A percentile compares a stretch with the other conserved stretches of the same genome.
These are phyloP conservation scores for Rhopilema esculentum DNA, from an alignment of 30 jellyfish, hydroid and myxozoan species.

Conservation along the genomic window DNA sequence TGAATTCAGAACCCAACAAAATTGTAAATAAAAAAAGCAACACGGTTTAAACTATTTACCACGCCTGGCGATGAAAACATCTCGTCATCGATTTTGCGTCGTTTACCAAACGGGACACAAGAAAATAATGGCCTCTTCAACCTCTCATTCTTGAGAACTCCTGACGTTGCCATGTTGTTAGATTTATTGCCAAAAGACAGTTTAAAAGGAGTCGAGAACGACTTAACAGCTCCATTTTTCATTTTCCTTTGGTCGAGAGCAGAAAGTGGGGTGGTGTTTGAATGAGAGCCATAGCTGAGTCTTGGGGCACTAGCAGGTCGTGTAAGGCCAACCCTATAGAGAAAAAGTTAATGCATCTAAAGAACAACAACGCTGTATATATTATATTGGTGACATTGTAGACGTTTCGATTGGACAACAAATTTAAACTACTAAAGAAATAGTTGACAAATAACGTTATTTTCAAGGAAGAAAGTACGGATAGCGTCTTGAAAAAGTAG, in stretches of 20 bases:
- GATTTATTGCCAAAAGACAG: not conserved
- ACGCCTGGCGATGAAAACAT: not conserved
- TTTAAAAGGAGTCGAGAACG: constrained; percentile 56
- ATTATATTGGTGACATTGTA: too few species aligned
- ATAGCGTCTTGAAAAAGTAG: too few species aligned
- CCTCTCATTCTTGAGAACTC: not conserved
- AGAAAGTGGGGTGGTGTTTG: constrained; percentile 7
- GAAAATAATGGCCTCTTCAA: constrained; percentile 54
- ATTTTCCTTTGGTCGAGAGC: not conserved
- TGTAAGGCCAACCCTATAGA: not conserved
- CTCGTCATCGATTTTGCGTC: constrained; percentile 29
- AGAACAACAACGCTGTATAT: not conserved
- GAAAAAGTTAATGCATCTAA: not conserved
- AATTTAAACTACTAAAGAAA: too few species aligned
- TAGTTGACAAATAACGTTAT: too few species aligned
- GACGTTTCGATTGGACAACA: too few species aligned
- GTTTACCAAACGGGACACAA: constrained; percentile 66
- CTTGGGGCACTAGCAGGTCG: not conserved
- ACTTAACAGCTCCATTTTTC: constrained; percentile 12
- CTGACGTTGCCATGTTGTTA: not conserved
- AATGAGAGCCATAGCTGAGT: not conserved
- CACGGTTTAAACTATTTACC: not conserved
- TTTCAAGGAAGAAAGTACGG: too few species aligned
- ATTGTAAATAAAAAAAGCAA: not conserved
- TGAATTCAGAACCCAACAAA: not conserved